Percentiles rank a stretch among this genome's conserved stretches.
These are phyloP conservation scores for Potamilus streckersoni DNA, from an alignment of 1,140 invertebrate species.

Conservation along the genomic window DNA sequence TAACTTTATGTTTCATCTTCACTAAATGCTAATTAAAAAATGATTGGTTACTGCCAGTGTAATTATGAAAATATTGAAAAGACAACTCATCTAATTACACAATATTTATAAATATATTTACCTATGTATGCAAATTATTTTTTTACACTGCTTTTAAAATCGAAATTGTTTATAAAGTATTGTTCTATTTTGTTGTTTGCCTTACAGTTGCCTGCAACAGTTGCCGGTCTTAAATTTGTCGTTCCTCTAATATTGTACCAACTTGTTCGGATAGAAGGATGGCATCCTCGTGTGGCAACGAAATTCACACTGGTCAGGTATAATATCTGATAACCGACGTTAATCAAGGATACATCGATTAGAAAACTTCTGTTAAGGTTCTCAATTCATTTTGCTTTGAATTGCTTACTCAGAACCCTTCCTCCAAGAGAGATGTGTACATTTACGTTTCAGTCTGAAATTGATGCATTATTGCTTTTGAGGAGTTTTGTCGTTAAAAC, in stretches of 20 bases:
- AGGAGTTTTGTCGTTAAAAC: not conserved
- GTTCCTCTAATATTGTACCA: slow-evolving; percentile 47
- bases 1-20: no score
- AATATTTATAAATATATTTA: no score
- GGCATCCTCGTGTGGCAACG: slow-evolving; percentile 47
- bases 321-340: not conserved
- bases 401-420: not conserved
- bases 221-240: slow-evolving; percentile 49
- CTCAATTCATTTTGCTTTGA: not conserved
- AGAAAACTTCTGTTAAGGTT: not conserved
- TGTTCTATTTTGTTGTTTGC: not conserved
- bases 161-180: no score
- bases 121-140: no score
- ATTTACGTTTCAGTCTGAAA: not conserved
- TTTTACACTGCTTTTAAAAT: no score
- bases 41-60: no score
- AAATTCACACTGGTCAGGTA: slow-evolving; percentile 52
- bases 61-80: no score
- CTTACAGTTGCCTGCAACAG: slow-evolving; percentile 46
- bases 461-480: not conserved
- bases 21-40: no score
- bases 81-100: no score
- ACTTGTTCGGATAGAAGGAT: slow-evolving; percentile 45
- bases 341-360: not conserved
- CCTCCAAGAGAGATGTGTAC: not conserved